A percentile compares a stretch with the other conserved stretches of the same genome.
Conservation (phyloP, 1,140 invertebrate species). For the Brachionus angularis region DNA sequence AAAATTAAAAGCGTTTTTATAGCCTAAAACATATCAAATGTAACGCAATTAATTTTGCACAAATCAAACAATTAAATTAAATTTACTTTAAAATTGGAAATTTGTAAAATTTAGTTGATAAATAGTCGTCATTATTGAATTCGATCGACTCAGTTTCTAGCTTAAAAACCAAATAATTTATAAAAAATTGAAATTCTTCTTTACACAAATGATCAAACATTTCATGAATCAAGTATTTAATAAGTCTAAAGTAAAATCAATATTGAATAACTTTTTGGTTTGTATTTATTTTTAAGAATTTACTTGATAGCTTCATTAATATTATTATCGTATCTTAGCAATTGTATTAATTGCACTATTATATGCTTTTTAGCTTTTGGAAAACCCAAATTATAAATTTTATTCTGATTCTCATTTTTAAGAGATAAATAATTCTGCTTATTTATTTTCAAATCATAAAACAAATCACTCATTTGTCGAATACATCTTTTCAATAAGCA, state of each 20-base stretch:
- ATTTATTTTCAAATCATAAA: background rate
- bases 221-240: slow-evolving; percentile 40
- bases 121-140: background rate
- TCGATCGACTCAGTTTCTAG: background rate
- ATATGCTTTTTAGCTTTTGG: background rate
- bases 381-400: background rate
- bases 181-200: background rate
- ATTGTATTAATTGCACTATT: background rate
- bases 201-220: background rate
- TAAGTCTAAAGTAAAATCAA: slow-evolving; percentile 5
- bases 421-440: background rate
- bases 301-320: slow-evolving; percentile 3
- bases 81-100: slow-evolving; percentile 42
- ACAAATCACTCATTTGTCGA: background rate
- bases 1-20: too few species aligned
- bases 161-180: background rate
- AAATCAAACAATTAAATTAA: background rate
- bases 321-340: background rate
- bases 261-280: background rate
- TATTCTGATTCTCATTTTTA: background rate
- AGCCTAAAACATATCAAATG: background rate
- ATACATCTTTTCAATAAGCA: slow-evolving; percentile 14
- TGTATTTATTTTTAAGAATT: background rate
- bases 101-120: slow-evolving; percentile 38
- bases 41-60: background rate